Conservation (phyloP, 1,140 invertebrate species). For the Pentalonia nigronervosa region DNA sequence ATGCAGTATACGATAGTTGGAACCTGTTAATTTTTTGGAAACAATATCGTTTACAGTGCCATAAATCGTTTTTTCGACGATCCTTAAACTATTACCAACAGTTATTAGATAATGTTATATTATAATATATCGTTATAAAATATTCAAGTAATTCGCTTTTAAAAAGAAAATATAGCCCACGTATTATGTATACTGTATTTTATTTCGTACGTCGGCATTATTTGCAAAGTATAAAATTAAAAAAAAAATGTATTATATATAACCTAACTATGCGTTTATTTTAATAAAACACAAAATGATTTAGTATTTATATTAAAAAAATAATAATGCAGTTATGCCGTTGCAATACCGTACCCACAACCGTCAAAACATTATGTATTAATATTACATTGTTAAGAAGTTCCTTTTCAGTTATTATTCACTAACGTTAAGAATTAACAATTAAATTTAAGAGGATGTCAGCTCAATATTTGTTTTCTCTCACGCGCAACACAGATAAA, state of each 20-base stretch:
- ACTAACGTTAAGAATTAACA: not conserved
- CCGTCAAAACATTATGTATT: too few species aligned
- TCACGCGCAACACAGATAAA: too few species aligned
- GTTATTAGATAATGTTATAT: not conserved
- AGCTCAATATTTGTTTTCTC: too few species aligned
- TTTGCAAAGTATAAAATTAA: not conserved
- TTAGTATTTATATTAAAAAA: not conserved
- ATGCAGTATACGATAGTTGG: not conserved
- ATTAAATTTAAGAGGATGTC: not conserved
- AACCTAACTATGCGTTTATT: not conserved
- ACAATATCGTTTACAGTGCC: not conserved
- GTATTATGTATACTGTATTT: not conserved
- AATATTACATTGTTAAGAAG: too few species aligned
- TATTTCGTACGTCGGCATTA: not conserved
- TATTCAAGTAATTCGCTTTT: not conserved
- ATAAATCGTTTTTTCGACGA: not conserved
- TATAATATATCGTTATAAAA: not conserved
- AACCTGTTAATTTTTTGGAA: not conserved
- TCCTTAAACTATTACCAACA: not conserved
- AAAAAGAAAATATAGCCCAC: not conserved
- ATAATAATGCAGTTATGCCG: not conserved
- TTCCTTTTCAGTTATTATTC: too few species aligned
- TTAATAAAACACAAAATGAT: not conserved
- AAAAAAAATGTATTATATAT: not conserved
- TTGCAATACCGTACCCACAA: not conserved